Evolutionary conservation across 2,888 invertebrate genomes (phyloP), one percentile per base, ranked within the genome.

Genomic region (Drosophila antonietae): DNA sequence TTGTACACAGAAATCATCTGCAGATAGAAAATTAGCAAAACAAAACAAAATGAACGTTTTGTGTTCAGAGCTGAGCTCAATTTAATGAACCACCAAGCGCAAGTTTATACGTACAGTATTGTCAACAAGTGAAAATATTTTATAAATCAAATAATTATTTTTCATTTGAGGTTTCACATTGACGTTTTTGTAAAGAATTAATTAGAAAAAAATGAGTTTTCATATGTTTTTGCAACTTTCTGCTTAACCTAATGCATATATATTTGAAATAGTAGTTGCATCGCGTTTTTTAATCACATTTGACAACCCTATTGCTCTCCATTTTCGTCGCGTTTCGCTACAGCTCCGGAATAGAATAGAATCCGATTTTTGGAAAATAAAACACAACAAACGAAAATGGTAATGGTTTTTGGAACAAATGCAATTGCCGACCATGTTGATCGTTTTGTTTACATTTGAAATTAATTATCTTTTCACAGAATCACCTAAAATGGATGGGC

Each of bases 401-500:
- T 83, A 78, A 79, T 73, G 73, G 75, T 63, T 70, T 69, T 71
- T 78, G 75, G 62, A 74, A 84, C 78, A 69, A 66, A 28, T 33
- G 12, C 49, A 76, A 64, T 53, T 18, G 65, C 18, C 31, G 12
- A 57, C 18, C 15, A 52, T 31, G 14, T 3, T 51, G 18, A 61
- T 46, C 35, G 33, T 46, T 33, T 57, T 61, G 56, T 37, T 73
- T 57, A 63, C 56, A 59, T 52, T n/a, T 53, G 39, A n/a, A 55
- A 28, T 52, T 35, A n/a, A 3, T 57, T 7, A 35, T 44, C 39
- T 44, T 52, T 68, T 15, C 15, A 9, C 12, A 87, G 92, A 92
- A 92, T 84, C 89, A 92, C 66, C 81, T 93, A 18, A 92, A 92
- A 81, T 93, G 93, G 93, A 92, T 92, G 92, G 92, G 92, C 31